Evolutionary conservation across 2,888 invertebrate genomes (phyloP), one percentile per base, ranked within the genome.

Genomic region (Carpatolechia fugitivella): DNA sequence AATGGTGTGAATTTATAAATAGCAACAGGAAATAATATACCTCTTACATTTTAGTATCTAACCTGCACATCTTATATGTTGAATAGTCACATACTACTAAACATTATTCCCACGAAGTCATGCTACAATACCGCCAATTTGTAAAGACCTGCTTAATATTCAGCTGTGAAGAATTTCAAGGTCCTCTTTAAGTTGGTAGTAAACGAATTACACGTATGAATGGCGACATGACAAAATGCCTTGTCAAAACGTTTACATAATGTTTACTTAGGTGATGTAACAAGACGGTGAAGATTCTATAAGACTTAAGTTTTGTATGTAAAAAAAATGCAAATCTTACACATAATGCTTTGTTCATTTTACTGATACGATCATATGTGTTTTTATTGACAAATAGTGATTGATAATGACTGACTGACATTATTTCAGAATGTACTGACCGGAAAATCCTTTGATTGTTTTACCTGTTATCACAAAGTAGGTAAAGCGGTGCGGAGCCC

Each of bases 211-310:
- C 64, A 64, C 58, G 60, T 72, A 76, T 72, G 74, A 80, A 81
- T 78, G 75, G 74, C 76, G 73, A 78, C 76, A 79, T 72, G 77
- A 81, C 69, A 67, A 68, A 60, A 63, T 57, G 66, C 65, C 68
- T 71, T 78, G 82, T 80, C 79, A 79, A 81, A 80, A 76, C 64
- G 73, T 76, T 82, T 78, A 77, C 77, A 75, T 78, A 79, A 82
- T 63, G n/a, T 41, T 41, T 41, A 41, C 44, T 20, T 53, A 47
- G 11, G 52, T 57, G 54, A 56, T 55, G 56, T 36, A 57, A 56
- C 10, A 16, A 30, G 41, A 36, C 30, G 20, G n/a, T 7, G 55
- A 48, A 55, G 20, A 13, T 20, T 13, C 6, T 11, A 41, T 18
- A 16, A 38, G 8, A 38, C n/a, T 24, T 24, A 24, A 3, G 24